phyloP scores from a whole-genome alignment of 1,140 invertebrate genomes.

The Portunus trituberculatus region DNA sequence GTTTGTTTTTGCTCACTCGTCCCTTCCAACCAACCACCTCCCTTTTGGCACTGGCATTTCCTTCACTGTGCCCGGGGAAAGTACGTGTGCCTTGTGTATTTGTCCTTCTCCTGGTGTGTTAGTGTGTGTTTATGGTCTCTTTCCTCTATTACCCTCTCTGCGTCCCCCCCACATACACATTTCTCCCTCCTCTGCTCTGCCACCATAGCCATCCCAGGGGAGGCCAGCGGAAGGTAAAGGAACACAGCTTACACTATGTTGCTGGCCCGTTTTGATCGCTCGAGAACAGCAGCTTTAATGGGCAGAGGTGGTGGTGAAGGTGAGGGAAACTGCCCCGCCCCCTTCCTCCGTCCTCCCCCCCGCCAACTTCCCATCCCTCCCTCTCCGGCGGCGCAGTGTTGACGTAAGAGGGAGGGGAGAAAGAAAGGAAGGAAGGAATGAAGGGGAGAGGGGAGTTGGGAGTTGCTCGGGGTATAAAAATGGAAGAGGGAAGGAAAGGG shows the following conservation, averaged over 20 bases:
- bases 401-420: neutral
- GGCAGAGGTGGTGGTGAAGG: slow-evolving; percentile 31
- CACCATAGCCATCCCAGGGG: neutral
- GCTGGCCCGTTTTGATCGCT: slow-evolving; percentile 5
- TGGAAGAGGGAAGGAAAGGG: neutral
- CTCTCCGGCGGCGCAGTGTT: neutral
- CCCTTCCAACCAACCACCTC: no score
- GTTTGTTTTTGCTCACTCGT: no score
- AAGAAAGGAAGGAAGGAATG: neutral
- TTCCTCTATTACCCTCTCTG: neutral
- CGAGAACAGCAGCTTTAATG: slow-evolving; percentile 37
- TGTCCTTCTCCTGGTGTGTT: slow-evolving; percentile 28
- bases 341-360: no score
- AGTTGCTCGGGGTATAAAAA: neutral
- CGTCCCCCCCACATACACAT: neutral
- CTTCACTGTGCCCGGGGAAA: neutral
- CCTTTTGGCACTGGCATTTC: neutral
- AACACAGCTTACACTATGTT: neutral
- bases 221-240: neutral
- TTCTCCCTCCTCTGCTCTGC: neutral
- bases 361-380: neutral
- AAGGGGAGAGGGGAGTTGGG: neutral
- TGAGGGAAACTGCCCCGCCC: neutral
- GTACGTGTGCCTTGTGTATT: slow-evolving; percentile 28
- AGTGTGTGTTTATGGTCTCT: neutral